Base-by-base conservation (phyloP, 2,797 vertebrate genomes). In the Melopsittacus undulatus region DNA sequence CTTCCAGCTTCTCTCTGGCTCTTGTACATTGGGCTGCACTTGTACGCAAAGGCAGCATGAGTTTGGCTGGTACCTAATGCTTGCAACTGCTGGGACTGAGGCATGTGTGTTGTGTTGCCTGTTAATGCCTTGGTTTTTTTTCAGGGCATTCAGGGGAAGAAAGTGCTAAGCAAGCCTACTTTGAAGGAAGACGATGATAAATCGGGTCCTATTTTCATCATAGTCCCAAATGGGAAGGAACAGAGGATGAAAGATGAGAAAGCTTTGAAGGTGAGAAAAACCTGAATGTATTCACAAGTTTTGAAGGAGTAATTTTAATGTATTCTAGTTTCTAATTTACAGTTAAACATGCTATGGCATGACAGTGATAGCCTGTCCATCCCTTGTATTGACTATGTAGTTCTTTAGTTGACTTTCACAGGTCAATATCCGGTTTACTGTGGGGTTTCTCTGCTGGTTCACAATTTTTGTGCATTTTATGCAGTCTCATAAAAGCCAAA, bases 191-290 rank as follows among this genome's bases (percentile, higher is more conserved):
- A 99, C 0, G 99, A 99, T 63, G 99, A 99, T 77, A 98, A 91
- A 94, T 99, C 99, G 0, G 99, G 99, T 12, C 99, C 99, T n/a
- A 97, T 99, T 97, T 99, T 99, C 94, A 98, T 98, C 96, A 95
- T 99, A 52, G 96, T 99, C 79, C 98, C 99, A 69, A 99, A 99
- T 62, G 98, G 98, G 66, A 99, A 99, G 96, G 99, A 99, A 27
- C 99, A 99, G 97, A 98, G 99, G 67, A 98, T 99, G 96, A 99
- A 98, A 97, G 99, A 99, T 88, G 99, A 99, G 96, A 99, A 98
- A 93, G 98, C 97, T 40, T 97, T 99, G 56, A 99, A 99, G 99
- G 99, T 99, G 89, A 97, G 96, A 76, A 94, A 78, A 84, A 59
- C 17, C 20, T 63, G 27, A 59, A 62, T 73, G 23, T 51, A 16